Evolutionary conservation across 2,888 invertebrate species (phyloP), one percentile per base, ranked within the genome.

Genomic region (Pachydiplax longipennis): DNA sequence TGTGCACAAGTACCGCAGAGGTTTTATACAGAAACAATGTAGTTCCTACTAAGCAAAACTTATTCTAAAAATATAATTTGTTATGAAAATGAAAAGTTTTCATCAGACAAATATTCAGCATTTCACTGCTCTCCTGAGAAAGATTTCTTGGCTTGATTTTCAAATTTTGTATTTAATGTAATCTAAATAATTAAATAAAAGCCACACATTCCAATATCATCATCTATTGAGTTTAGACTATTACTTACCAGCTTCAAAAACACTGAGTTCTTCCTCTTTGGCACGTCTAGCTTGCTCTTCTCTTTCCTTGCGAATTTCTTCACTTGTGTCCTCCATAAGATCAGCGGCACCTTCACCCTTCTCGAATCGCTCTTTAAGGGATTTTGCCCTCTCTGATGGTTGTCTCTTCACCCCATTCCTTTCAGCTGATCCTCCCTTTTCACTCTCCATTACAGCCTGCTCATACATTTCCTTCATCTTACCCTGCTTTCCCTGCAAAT

Each of bases 401-500:
- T 95, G 94, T 91, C 95, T 93, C 5, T 95, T 95, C 91, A 95
- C 93, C 61, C 96, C 95, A 83, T 81, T 82, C 37, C 65, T 58
- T 40, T 37, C 31, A 10, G 35, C 81, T 22, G 65, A n/a, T 0
- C 44, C 15, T n/a, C 80, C 81, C 58, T 90, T 95, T 93, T 97
- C 97, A 91, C 97, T 97, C 92, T 97, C 97, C 92, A 96, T 96
- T 0, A 98, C 97, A 0, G 98, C 98, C 93, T 98, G 98, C 93
- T 98, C 98, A 93, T 98, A 98, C 95, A 97, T 96, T 93, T 98
- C 98, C 93, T 98, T 98, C 94, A 98, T 97, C 93, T 97, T 97
- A 0, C 96, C 97, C 94, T 98, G 98, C 93, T 98, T 98, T 18
- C 98, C 98, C 97, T 97, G 80, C 31, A 80, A 35, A 31, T 22